phyloP scores from a whole-genome alignment of 2,113 vertebrate genomes.

The Nibea albiflora region DNA sequence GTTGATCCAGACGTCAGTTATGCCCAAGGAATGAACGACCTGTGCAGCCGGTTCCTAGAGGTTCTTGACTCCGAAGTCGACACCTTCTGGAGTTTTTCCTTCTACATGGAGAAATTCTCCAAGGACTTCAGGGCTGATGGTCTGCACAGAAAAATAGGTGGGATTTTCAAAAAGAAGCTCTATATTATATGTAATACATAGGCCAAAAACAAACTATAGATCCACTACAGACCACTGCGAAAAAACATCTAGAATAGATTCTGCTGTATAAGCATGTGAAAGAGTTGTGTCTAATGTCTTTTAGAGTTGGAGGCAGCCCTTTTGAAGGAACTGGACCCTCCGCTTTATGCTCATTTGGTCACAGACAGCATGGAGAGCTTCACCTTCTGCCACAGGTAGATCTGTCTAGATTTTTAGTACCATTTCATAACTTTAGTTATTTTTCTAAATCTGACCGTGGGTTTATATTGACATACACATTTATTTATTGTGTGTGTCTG shows the following conservation, averaged over 20 bases:
- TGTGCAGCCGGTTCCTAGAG: slow-evolving; percentile 87
- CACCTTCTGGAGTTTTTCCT: slow-evolving; percentile 86
- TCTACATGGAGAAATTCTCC: slow-evolving; percentile 86
- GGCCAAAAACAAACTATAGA: background rate
- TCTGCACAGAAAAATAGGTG: slow-evolving; percentile 85
- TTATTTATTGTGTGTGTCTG: background rate
- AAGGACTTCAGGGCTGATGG: slow-evolving; percentile 85
- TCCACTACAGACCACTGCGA: background rate
- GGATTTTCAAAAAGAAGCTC: background rate
- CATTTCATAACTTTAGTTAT: background rate
- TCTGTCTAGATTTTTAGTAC: background rate
- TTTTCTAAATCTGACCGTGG: background rate
- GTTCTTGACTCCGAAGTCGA: slow-evolving; percentile 86
- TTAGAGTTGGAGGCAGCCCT: slow-evolving; percentile 84
- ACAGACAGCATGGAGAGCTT: slow-evolving; percentile 83
- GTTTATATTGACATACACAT: background rate
- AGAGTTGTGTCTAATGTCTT: slow-evolving; percentile 35
- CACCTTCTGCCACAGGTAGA: slow-evolving; percentile 86
- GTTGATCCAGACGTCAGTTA: slow-evolving; percentile 84
- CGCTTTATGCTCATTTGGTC: slow-evolving; percentile 81
- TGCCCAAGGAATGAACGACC: slow-evolving; percentile 88
- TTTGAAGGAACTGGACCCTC: slow-evolving; percentile 84
- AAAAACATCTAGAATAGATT: background rate
- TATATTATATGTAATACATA: background rate
- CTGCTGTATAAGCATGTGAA: background rate